Evolutionary conservation across 2,113 vertebrate species (phyloP), one percentile per base, ranked within the genome.

Genomic region (Aramus guarauna): DNA sequence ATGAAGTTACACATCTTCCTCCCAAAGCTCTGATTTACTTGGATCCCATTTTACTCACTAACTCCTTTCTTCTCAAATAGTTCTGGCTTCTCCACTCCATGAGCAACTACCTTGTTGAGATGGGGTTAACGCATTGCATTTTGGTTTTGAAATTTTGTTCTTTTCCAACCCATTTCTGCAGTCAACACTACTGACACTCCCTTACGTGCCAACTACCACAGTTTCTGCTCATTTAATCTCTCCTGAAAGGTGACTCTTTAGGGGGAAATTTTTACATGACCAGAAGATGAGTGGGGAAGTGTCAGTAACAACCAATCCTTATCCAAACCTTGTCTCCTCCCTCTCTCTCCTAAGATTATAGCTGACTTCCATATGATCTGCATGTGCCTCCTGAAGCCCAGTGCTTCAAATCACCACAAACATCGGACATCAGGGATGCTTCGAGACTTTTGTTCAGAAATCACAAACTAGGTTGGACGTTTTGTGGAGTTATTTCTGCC

Each of bases 151-250:
- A 93, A 52, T 32, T 52, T 19, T 58, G 2, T 71, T 29, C 27
- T 77, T 90, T 66, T 32, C 20, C 56, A 59, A 32, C 3, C 3
- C 21, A 23, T 66, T 63, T 82, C 56, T 63, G 52, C 23, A 75
- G 32, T 29, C 29, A 58, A 15, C 23, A 15, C 19, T 71, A 43
- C 7, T 45, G 32, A 72, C 20, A 34, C 5, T 68, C 7, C 12
- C 29, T 59, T 67, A 50, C 34, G 3, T 72, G n/a, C 14, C 39
- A 68, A 0, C 5, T 9, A 6, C 39, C 23, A 18, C 1, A 1
- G 29, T 15, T 90, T 43, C 45, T 82, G 17, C 29, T 69, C 13
- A 7, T 67, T 78, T 79, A 9, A 12, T 30, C 19, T 43, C 50
- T 75, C 66, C 34, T 8, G 3, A 32, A 82, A 71, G 11, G 4